Evolutionary conservation across 53 echinoderm and acorn worm species (phyloP), one percentile per base, ranked within the genome.

Genomic region (Paracentrotus lividus): DNA sequence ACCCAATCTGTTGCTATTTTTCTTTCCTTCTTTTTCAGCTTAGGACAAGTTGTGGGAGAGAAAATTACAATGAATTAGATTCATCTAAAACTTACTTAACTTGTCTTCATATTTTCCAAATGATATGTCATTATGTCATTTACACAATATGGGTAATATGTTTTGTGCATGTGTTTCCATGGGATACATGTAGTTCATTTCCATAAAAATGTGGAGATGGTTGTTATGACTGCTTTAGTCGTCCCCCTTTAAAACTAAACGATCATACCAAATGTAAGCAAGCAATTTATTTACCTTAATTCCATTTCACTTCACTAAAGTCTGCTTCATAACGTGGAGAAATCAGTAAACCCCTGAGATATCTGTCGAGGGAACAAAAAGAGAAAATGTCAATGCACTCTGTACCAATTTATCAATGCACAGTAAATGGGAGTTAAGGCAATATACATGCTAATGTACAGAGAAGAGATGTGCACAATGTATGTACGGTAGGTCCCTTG

Each of bases 361-460:
- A 81, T 81, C 81, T 81, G 27, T n/a, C 12, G 26, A 81, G 49
- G 26, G 47, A 24, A 45, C 45, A 44, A 81, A 81, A 40, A 47
- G 26, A 44, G 26, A 12, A 81, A 81, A 81, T 81, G 81, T 81
- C 81, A 81, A 81, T 47, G 81, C 81, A 81, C 81, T 81, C 33
- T 81, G n/a, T 81, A 49, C 47, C 81, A 47, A 81, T 81, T 81
- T 81, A 81, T 81, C 49, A 15, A 7, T 40, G 18, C 10, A 20
- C 27, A 47, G 81, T 1, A 42, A 42, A 20, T n/a, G 42, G 42
- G 23, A 77, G 43, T 44, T 45, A 81, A 81, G 81, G 81, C 47
- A 81, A 81, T 81, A 81, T 81, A 24, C 47, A 81, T 45, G 45
- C 81, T 81, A 81, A 81, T 45, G 49, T n/a, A 2, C 13, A 18